Percentiles rank a stretch among this genome's conserved stretches.
These are phyloP conservation scores for Danio aesculapii DNA, from an alignment of 2,797 vertebrate species.

Conservation along the genomic window DNA sequence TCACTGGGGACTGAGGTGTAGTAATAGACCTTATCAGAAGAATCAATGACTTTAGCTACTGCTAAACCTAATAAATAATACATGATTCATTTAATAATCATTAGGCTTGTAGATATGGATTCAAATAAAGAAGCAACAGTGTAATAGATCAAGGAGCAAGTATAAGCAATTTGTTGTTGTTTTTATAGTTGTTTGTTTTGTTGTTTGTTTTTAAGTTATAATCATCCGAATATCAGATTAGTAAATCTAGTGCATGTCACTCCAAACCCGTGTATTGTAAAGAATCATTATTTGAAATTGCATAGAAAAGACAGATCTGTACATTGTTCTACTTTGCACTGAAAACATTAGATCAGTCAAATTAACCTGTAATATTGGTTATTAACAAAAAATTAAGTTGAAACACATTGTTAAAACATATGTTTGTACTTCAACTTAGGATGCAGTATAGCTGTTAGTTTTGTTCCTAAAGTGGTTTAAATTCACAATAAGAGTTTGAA, in stretches of 20 bases:
- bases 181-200: no score
- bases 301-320: neutral
- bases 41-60: conserved; percentile 8
- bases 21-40: conserved; percentile 25
- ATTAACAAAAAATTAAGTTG: neutral
- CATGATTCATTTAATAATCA: neutral
- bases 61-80: neutral
- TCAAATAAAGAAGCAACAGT: neutral
- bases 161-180: no score
- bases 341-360: neutral
- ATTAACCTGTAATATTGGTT: neutral
- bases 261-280: neutral
- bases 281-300: neutral
- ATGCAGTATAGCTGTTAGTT: conserved; percentile 41
- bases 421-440: neutral
- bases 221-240: no score
- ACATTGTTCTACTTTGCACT: neutral
- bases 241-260: neutral
- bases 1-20: conserved; percentile 18
- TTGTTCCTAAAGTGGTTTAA: conserved; percentile 29
- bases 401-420: neutral
- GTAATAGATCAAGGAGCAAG: neutral
- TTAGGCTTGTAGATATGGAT: neutral
- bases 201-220: no score
- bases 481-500: conserved; percentile 27